phyloP scores from a whole-genome alignment of 2,888 invertebrate species.

The Drosophila kanekoi region DNA sequence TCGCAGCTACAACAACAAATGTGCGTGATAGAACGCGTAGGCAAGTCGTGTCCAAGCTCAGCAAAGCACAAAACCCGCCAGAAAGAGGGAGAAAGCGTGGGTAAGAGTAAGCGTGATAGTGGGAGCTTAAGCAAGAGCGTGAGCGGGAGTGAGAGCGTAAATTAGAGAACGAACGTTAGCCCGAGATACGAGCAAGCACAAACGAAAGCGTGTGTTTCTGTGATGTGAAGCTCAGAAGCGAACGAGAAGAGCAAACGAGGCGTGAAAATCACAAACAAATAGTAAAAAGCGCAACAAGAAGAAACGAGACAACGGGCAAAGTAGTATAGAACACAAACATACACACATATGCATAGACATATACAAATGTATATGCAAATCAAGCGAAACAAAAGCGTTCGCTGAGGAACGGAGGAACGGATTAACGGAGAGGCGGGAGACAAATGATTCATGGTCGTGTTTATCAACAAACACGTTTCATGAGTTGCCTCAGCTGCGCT shows the following conservation, averaged over 20 bases:
- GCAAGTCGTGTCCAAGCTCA: conserved; percentile 39
- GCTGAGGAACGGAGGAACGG: conserved; percentile 6
- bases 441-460: conserved; percentile 80
- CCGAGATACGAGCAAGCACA: conserved; percentile 53
- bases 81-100: conserved; percentile 27
- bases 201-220: conserved; percentile 12
- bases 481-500: conserved; percentile 49
- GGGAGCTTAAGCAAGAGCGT: neutral
- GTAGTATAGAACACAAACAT: conserved; percentile 30
- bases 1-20: conserved; percentile 21
- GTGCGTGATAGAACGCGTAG: conserved; percentile 18
- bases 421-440: conserved; percentile 17
- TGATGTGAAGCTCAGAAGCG: conserved; percentile 58
- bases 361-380: conserved; percentile 64
- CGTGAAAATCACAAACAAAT: conserved; percentile 80
- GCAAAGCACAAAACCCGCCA: conserved; percentile 47
- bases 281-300: conserved; percentile 79
- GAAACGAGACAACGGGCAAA: conserved; percentile 9
- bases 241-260: conserved; percentile 65
- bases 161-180: conserved; percentile 17
- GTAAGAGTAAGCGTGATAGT: conserved; percentile 1
- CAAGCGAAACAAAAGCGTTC: conserved; percentile 56
- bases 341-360: neutral
- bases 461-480: conserved; percentile 79
- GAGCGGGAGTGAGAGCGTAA: conserved; percentile 12